phyloP scores from a whole-genome alignment of 2,113 vertebrate species.

The Porphyrio hochstetteri region DNA sequence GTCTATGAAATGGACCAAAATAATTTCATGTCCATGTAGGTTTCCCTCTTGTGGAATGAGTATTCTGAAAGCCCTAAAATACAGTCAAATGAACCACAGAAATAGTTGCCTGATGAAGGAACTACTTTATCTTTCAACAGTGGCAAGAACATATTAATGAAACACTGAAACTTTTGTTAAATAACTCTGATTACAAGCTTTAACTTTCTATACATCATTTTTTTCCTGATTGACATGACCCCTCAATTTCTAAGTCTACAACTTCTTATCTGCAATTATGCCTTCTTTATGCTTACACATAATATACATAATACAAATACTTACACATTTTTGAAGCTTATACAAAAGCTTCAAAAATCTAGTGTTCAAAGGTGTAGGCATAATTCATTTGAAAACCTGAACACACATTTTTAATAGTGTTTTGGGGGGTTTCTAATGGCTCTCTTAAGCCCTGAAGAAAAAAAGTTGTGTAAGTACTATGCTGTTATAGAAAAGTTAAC shows the following conservation, averaged over 20 bases:
- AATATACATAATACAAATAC: too few relatives aligned
- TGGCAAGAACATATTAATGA: not conserved
- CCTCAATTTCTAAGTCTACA: not conserved
- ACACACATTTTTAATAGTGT: not conserved
- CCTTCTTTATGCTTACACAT: not conserved
- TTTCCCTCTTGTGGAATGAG: not conserved
- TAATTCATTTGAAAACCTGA: not conserved
- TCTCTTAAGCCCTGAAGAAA: not conserved
- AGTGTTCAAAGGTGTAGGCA: not conserved
- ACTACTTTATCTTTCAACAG: not conserved
- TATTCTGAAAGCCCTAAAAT: not conserved
- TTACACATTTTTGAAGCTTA: not conserved
- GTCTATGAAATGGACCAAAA: not conserved
- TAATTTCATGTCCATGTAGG: not conserved
- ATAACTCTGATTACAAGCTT: not conserved
- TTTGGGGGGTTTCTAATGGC: not conserved
- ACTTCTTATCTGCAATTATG: not conserved
- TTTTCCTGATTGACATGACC: not conserved
- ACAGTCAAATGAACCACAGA: not conserved
- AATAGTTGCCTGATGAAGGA: not conserved
- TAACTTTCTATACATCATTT: not conserved
- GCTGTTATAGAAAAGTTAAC: constrained; percentile 40
- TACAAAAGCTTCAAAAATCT: not conserved
- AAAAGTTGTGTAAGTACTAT: not conserved
- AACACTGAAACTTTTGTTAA: not conserved